Percentiles rank a stretch among this genome's conserved stretches.
phyloP scores from a whole-genome alignment of 2,797 vertebrate species.

The Eupleurogrammus muticus region DNA sequence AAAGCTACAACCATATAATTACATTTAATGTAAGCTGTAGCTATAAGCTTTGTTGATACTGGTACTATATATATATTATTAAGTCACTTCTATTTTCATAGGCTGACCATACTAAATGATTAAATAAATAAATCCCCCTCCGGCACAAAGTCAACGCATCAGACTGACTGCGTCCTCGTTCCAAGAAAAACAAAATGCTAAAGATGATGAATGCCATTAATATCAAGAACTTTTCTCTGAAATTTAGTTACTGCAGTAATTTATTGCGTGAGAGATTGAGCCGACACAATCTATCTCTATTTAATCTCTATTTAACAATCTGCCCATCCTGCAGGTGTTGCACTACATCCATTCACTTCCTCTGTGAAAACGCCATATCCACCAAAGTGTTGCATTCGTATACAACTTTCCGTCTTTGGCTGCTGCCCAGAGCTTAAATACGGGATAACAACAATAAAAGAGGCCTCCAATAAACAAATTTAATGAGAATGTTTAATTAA shows the following conservation, averaged over 20 bases:
- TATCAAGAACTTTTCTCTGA: background rate
- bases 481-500: constrained; percentile 50
- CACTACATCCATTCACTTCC: background rate
- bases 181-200: background rate
- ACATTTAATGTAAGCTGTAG: too few species aligned
- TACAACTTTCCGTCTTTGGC: constrained; percentile 15
- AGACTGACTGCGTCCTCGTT: background rate
- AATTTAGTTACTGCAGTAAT: background rate
- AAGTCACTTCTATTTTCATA: too few species aligned
- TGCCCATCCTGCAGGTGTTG: background rate
- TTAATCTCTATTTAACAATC: background rate
- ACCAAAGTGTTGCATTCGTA: background rate
- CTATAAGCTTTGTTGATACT: too few species aligned
- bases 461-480: constrained; percentile 39
- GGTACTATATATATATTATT: too few species aligned
- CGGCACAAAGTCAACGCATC: background rate
- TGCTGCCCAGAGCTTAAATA: constrained; percentile 25
- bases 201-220: background rate
- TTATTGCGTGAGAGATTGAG: background rate
- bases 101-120: too few species aligned
- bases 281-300: too few species aligned
- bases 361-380: background rate
- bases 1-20: too few species aligned
- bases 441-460: constrained; percentile 11
- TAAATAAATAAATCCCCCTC: too few species aligned